Evolutionary conservation across 2,888 invertebrate species (phyloP), one percentile per base, ranked within the genome.

Genomic region (Troilus luridus): DNA sequence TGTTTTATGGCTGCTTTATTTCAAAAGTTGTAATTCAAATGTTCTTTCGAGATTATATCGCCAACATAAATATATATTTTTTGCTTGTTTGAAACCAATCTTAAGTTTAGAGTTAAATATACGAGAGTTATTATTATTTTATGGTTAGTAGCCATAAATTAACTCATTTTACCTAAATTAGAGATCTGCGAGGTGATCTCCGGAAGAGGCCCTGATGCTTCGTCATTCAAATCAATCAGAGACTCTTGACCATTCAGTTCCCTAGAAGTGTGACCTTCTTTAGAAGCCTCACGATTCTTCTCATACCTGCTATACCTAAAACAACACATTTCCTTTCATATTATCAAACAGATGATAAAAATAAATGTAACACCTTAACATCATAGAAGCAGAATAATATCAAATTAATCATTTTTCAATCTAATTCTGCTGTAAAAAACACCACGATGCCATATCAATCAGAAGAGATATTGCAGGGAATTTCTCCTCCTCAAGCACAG

Each of bases 141-240:
- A 21, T 10, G 7, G 21, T 62, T 9, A 62, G 0, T 9, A 24
- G n/a, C 24, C 9, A 10, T n/a, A 14, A 8, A 14, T 14, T 6
- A 14, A 67, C 3, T 41, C 41, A 41, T 77, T 56, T 85, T 77
- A 90, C 90, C 90, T 77, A 90, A 59, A 58, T 92, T 94, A 93
- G 91, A 93, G 93, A 81, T 94, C 94, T 1, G 95, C 94, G 92
- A 88, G 41, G 90, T 94, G 94, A 95, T 77, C n/a, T 90, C 90
- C 58, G 92, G 88, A 10, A 85, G 89, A 60, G 88, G 90, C 17
- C 92, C 92, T 62, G 93, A 91, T 19, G 95, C 94, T 91, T 96
- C 96, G 92, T 97, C 97, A 88, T 96, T 97, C 93, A 97, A 95
- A 94, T 97, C 97, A 93, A 98, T 97, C 85, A 98, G 94, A 21